phyloP scores from a whole-genome alignment of 2,888 invertebrate species.

The Ectemnius lituratus region DNA sequence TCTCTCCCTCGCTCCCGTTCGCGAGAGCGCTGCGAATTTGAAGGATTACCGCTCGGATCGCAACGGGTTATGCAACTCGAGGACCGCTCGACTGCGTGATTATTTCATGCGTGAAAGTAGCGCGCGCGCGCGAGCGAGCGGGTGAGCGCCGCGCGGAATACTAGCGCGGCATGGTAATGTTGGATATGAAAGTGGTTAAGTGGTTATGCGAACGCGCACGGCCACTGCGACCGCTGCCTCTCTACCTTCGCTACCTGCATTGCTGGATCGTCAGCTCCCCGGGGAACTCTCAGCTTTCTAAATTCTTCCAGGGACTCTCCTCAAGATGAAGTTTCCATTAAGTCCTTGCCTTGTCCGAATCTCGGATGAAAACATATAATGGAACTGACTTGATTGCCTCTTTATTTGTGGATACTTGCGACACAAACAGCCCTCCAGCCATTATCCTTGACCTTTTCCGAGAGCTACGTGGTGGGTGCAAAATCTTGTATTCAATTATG shows the following conservation, averaged over 20 bases:
- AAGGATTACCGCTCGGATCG: constrained; percentile 40
- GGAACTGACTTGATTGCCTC: no score
- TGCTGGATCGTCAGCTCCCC: no score
- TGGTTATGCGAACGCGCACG: no score
- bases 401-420: neutral
- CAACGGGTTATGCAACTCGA: constrained; percentile 45
- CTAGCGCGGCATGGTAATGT: constrained; percentile 45
- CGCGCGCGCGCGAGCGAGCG: constrained; percentile 23
- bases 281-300: neutral
- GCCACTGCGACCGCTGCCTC: no score
- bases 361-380: no score
- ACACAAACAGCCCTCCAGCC: neutral
- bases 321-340: no score
- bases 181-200: constrained; percentile 44
- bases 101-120: constrained; percentile 59
- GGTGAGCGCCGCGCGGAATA: constrained; percentile 24
- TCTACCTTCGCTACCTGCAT: no score
- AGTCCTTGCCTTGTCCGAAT: no score
- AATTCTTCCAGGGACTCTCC: no score
- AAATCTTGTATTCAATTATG: constrained; percentile 11
- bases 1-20: neutral
- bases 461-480: neutral
- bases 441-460: constrained; percentile 26
- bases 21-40: constrained; percentile 31
- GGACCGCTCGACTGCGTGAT: constrained; percentile 45